Conservation (phyloP, 2,113 vertebrate species). For the Oreocharis arfaki region DNA sequence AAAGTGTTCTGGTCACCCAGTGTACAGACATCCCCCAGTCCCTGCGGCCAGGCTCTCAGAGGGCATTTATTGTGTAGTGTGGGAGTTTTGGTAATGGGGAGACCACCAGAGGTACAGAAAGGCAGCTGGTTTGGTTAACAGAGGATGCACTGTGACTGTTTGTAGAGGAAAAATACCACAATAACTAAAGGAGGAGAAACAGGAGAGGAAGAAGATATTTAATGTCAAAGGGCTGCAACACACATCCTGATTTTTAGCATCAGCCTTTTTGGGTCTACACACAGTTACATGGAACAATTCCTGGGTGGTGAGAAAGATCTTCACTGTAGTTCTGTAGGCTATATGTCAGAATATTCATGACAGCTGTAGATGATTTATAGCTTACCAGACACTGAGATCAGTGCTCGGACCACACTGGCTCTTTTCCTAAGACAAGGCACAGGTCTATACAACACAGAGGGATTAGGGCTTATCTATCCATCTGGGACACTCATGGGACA, state of each 20-base stretch:
- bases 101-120: background rate
- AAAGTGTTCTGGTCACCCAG: background rate
- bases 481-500: background rate
- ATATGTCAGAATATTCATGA: background rate
- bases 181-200: background rate
- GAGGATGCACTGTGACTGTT: background rate
- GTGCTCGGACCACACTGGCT: background rate
- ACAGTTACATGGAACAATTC: background rate
- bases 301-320: background rate
- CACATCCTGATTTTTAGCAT: background rate
- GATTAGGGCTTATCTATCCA: background rate
- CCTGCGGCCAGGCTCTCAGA: background rate
- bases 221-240: background rate
- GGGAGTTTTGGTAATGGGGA: background rate
- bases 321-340: background rate
- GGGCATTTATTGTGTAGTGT: background rate
- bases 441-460: background rate
- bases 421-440: background rate
- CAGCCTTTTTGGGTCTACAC: background rate
- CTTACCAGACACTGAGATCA: conserved; percentile 18
- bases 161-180: background rate
- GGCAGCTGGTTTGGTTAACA: background rate
- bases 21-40: background rate
- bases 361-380: conserved; percentile 1
- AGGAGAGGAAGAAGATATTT: background rate